Base-by-base conservation (phyloP, 2,888 invertebrate species). In the Teinopalpus imperialis region DNA sequence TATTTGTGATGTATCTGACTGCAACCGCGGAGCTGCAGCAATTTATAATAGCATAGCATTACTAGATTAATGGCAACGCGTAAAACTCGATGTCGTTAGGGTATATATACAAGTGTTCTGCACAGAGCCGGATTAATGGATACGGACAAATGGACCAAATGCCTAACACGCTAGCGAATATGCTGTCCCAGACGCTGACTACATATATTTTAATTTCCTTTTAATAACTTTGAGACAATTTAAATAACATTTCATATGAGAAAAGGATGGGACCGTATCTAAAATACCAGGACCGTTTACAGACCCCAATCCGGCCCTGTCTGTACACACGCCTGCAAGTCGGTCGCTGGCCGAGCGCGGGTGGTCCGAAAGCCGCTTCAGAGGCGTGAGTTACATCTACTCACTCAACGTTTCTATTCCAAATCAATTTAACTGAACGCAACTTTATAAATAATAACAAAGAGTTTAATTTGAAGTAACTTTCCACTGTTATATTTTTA, bases 351-450 rank as follows among this genome's bases (percentile, higher is more conserved):
- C 65, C 74, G 71, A 70, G 65, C 65, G 81, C 81, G 85, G 85
- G 85, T 86, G 86, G 86, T 83, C 85, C 40, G 65, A 69, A 66
- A 69, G 66, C 70, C 71, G 71, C 69, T 69, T 63, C 74, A 67
- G 69, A 80, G 77, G 80, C 83, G 81, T 77, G 69, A 69, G 74
- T 69, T 85, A 80, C 78, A 81, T 81, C 81, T 81, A 69, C 80
- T 77, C 71, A 71, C 47, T 48, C 23, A 71, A 68, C 63, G 58
- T 61, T 66, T 63, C 68, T 63, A 61, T 66, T 63, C 68, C 63
- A 67, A 52, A 60, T 40, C 41, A 45, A 37, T 44, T 43, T 46
- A 48, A 23, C 32, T 18, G 50, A 47, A 47, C 35, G 41, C 44
- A 61, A 56, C 60, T 63, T 58, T 61, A 74, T 54, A 36, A 48